Evolutionary conservation across 2,113 vertebrate genomes (phyloP), one percentile per base, ranked within the genome.

Genomic region (Hippocampus abdominalis): DNA sequence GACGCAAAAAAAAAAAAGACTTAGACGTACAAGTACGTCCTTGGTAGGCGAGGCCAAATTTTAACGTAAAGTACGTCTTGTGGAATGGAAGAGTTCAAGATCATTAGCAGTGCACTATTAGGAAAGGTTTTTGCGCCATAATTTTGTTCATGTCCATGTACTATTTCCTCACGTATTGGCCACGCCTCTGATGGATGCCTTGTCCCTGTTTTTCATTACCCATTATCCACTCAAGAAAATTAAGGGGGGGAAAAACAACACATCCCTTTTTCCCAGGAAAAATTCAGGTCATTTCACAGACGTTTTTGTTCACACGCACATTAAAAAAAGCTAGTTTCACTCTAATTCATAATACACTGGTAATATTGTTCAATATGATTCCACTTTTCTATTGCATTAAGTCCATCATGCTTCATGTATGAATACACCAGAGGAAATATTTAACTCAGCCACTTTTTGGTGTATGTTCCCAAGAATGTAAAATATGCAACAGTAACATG

Each of bases 401-500:
- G 21, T n/a, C 53, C 11, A n/a, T 57, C 11, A n/a, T 57, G 54
- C 12, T 64, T 15, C 53, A 36, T 40, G 18, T 78, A 27, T 57
- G 15, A 39, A 11, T 27, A 16, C 9, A 49, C 9, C 18, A 39
- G 23, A 16, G 20, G 39, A 7, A 69, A 77, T 71, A 46, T 48
- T 32, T 16, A 29, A 32, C 8, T 46, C 18, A n/a, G 15, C 60
- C 66, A 10, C 64, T 61, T 67, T 67, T 0, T 53, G 40, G n/a
- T 6, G 21, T 57, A 44, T 49, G 54, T 63, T 68, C 65, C 51
- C 49, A 76, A 20, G 42, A 72, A 68, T 64, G 32, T 69, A 32
- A 66, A 59, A 68, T 53, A 51, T 77, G 59, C 59, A 64, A 62
- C 23, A 51, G 54, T 39, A 78, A 36, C 54, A 56, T 8, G 51